Base-by-base conservation (phyloP, 92 coral and sea anemone species). In the Umimayanthus chanpuru region DNA sequence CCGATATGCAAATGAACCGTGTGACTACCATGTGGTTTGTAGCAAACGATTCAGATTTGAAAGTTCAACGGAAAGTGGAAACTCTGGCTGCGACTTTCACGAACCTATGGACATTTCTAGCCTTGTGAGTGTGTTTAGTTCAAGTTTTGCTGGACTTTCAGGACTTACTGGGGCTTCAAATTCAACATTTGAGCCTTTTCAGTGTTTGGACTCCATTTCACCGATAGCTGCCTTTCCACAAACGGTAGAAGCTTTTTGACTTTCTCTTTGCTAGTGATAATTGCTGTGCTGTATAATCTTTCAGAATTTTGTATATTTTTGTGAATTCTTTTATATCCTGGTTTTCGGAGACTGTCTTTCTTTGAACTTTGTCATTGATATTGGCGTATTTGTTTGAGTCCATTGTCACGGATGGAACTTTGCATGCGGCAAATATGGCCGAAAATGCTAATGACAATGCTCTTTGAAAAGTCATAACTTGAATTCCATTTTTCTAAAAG, bases 101-200 rank as follows among this genome's bases (percentile, higher is more conserved):
- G 98, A 95, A 66, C 98, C 98, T 29, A 93, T 95, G 98, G 98
- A 95, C 88, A 91, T 93, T 81, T 95, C 98, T 49, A 94, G 93
- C 79, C 98, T 95, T 70, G 96, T 92, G 11, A 88, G 76, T 58
- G 98, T 93, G 78, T 95, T 95, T 77, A 95, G 96, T 85, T 89
- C 90, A 71, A 93, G 98, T 92, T 91, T 95, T 81, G 92, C 92
- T 58, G 98, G 98, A 76, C 93, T 95, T 70, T 93, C 94, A 58
- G 93, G 90, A 25, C 88, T 93, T 87, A 81, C 94, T 56, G 47
- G 91, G 49, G 73, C 36, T 78, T 70, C 87, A 70, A 88, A 76
- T 18, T 43, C 98, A 15, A 77, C 94, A 16, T 85, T 73, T 47
- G 86, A 89, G 38, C 70, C 97, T 23, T 94, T 94, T 86, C 93